These are phyloP conservation scores for Nixonia krombeini DNA, from an alignment of 1,140 invertebrate species.

Conservation along the genomic window DNA sequence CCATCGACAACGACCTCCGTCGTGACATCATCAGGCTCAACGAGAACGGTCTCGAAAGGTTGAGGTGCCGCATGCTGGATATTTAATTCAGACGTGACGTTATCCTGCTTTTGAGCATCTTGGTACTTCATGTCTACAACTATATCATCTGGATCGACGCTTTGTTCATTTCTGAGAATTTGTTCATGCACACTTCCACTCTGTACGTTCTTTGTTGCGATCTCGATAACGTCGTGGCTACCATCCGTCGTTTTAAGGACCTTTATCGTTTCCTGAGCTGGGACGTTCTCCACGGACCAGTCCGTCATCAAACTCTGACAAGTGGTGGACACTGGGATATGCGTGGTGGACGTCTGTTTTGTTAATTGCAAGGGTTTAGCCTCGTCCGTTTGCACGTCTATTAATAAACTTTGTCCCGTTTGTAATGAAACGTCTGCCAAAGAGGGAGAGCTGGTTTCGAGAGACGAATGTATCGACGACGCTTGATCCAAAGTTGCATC, in stretches of 20 bases:
- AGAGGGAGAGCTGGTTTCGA: constrained; percentile 52
- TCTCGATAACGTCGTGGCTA: constrained; percentile 83
- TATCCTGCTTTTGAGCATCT: constrained; percentile 69
- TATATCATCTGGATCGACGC: constrained; percentile 69
- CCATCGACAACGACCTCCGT: constrained; percentile 85
- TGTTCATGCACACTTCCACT: constrained; percentile 69
- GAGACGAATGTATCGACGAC: constrained; percentile 58
- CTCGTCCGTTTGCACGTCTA: constrained; percentile 43
- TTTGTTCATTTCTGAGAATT: constrained; percentile 15
- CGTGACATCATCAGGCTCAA: constrained; percentile 82
- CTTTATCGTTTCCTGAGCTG: constrained; percentile 77
- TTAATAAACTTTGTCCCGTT: constrained; percentile 63
- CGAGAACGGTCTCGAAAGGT: constrained; percentile 82
- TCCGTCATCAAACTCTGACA: constrained; percentile 54
- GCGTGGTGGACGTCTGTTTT: constrained; percentile 62
- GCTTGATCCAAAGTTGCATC: constrained; percentile 63
- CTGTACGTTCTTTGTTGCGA: constrained; percentile 76
- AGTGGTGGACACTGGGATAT: constrained; percentile 37
- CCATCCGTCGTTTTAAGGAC: constrained; percentile 78
- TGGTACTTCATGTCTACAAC: constrained; percentile 83
- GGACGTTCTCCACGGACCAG: constrained; percentile 17
- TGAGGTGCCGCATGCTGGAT: constrained; percentile 79
- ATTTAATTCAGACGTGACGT: constrained; percentile 75
- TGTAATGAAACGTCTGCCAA: constrained; percentile 67
- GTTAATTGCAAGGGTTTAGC: constrained; percentile 52